Conservation (phyloP, 2,797 vertebrate species). For the Fringilla coelebs region DNA sequence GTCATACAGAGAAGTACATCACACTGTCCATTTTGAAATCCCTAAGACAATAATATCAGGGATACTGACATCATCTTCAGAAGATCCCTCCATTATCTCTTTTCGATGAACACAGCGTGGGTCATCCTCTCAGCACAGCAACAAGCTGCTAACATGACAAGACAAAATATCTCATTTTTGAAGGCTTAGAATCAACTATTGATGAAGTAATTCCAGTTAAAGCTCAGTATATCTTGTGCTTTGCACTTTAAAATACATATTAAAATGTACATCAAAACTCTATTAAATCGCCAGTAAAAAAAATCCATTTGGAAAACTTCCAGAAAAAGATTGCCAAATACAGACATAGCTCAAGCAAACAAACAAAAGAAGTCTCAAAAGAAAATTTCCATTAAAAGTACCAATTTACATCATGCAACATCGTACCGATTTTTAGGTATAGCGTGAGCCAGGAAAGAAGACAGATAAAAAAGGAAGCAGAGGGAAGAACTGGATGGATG, state of each 20-base stretch:
- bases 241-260: not conserved
- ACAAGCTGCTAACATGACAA: not conserved
- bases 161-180: not conserved
- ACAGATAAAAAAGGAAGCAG: not conserved
- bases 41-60: constrained; percentile 28
- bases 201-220: not conserved
- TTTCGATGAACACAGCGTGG: not conserved
- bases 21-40: constrained; percentile 9
- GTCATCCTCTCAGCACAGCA: not conserved
- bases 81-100: constrained; percentile 17
- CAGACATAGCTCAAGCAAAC: not conserved
- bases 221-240: not conserved
- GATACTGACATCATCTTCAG: constrained; percentile 8
- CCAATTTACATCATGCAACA: not conserved
- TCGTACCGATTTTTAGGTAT: not conserved
- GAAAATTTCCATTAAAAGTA: not conserved
- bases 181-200: constrained; percentile 3
- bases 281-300: not conserved
- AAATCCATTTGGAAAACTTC: not conserved
- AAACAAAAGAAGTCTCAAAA: not conserved
- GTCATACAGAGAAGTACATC: constrained; percentile 28
- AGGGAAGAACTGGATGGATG: not conserved
- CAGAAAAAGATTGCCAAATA: not conserved
- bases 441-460: not conserved
- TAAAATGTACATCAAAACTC: not conserved